Conservation (phyloP, 2,888 invertebrate species). For the Amblyjoppa proteus region DNA sequence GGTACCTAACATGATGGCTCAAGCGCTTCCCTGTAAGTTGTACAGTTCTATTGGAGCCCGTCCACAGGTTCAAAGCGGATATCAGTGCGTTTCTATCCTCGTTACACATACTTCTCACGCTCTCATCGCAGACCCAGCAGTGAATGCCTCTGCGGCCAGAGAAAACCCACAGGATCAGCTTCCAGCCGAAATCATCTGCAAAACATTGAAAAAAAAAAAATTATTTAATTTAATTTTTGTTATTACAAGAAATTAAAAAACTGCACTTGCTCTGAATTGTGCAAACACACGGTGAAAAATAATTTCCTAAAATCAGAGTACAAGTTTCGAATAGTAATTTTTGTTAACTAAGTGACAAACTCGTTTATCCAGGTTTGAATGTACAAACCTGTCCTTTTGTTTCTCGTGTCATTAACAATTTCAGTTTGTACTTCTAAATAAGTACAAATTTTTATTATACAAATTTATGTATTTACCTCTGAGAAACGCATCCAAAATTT, state of each 20-base stretch:
- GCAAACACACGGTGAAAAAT: too few relatives aligned
- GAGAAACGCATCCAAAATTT: conserved; percentile 86
- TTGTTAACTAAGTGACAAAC: too few relatives aligned
- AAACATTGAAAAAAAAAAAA: background rate
- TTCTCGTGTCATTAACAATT: too few relatives aligned
- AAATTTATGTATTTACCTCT: conserved; percentile 66
- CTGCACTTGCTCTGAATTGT: background rate
- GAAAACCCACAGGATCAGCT: conserved; percentile 97
- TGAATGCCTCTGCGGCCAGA: conserved; percentile 98
- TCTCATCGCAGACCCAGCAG: conserved; percentile 97
- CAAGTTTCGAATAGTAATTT: too few relatives aligned
- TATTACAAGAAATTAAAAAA: too few relatives aligned
- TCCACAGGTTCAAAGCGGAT: background rate
- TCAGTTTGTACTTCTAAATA: background rate
- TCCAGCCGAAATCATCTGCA: conserved; percentile 96
- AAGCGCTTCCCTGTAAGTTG: background rate
- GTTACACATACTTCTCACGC: conserved; percentile 91
- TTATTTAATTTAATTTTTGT: background rate
- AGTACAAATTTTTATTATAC: background rate
- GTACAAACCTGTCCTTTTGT: too few relatives aligned
- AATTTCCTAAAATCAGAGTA: too few relatives aligned
- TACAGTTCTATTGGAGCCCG: background rate
- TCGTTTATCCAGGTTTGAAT: too few relatives aligned
- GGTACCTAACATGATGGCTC: conserved; percentile 13
- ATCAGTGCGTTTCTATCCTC: background rate